Evolutionary conservation across 2,797 vertebrate genomes (phyloP).

Genomic region (Halcyon chelicuti): DNA sequence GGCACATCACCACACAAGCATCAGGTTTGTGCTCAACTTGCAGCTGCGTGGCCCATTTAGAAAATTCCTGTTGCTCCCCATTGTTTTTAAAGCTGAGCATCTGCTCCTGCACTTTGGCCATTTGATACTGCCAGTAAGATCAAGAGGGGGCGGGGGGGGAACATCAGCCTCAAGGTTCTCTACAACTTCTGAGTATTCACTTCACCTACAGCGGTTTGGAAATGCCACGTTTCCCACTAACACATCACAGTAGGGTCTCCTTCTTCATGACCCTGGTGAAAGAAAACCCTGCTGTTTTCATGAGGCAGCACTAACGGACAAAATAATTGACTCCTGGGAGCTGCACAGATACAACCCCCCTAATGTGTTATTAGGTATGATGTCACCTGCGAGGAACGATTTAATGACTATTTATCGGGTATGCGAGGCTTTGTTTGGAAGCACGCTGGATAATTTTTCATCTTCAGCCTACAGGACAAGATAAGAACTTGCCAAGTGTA

Average conservation of each 20-base stretch:
- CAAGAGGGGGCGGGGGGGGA: background rate
- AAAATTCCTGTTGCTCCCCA: background rate
- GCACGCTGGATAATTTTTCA: conserved; percentile 38
- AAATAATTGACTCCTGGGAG: conserved; percentile 29
- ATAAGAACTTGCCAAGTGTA: conserved; percentile 30
- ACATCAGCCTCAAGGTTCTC: background rate
- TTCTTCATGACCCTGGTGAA: background rate
- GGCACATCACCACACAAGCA: background rate
- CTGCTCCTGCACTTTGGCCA: background rate
- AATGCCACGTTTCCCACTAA: background rate
- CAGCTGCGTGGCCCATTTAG: background rate
- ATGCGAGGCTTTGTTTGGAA: conserved; percentile 12
- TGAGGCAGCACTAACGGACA: background rate
- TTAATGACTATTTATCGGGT: conserved; percentile 37
- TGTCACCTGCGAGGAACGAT: conserved; percentile 14
- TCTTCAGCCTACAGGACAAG: conserved; percentile 16
- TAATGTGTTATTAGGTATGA: conserved; percentile 38
- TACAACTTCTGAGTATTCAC: background rate
- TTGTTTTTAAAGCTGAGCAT: background rate
- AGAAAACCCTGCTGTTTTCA: background rate
- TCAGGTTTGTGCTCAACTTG: background rate
- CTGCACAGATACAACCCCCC: background rate
- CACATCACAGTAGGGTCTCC: background rate
- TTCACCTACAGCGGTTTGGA: background rate
- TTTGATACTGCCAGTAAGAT: background rate